Evolutionary conservation across 1,140 invertebrate genomes (phyloP).

Genomic region (Anastrepha ludens): DNA sequence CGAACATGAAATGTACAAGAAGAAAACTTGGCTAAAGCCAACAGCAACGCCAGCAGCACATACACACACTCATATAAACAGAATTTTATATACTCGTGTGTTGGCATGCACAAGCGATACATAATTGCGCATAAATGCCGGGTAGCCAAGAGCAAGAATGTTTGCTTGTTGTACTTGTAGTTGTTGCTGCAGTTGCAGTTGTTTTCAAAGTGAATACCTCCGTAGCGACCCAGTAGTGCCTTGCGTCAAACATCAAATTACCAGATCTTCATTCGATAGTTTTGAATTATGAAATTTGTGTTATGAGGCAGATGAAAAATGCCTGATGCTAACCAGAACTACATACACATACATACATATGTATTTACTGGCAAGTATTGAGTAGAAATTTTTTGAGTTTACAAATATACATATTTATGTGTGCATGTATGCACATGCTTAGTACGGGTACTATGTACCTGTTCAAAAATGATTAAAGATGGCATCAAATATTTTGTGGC

Average conservation of each 20-base stretch:
- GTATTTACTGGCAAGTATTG: background rate
- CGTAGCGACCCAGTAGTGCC: slow-evolving; percentile 2
- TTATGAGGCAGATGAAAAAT: slow-evolving; percentile 50
- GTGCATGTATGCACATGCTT: background rate
- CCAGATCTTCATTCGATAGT: slow-evolving; percentile 48
- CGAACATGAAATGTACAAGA: slow-evolving; percentile 42
- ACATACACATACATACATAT: slow-evolving; percentile 3
- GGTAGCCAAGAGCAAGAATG: background rate
- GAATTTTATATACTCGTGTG: background rate
- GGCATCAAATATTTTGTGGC: slow-evolving; percentile 11
- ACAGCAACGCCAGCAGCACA: background rate
- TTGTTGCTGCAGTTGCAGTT: background rate
- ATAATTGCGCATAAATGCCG: slow-evolving; percentile 21
- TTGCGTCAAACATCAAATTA: slow-evolving; percentile 52
- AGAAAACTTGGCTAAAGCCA: slow-evolving; percentile 35
- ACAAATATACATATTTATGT: background rate
- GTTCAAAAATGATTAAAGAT: slow-evolving; percentile 47
- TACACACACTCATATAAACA: background rate
- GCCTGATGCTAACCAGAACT: slow-evolving; percentile 23
- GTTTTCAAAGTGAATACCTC: background rate
- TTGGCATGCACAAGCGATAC: slow-evolving; percentile 7
- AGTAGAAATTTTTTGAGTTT: background rate
- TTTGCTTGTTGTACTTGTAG: background rate
- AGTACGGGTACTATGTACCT: background rate
- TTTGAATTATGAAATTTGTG: slow-evolving; percentile 52